These are phyloP conservation scores for Melanocharis versteri DNA, from an alignment of 2,113 vertebrate species.

Conservation along the genomic window DNA sequence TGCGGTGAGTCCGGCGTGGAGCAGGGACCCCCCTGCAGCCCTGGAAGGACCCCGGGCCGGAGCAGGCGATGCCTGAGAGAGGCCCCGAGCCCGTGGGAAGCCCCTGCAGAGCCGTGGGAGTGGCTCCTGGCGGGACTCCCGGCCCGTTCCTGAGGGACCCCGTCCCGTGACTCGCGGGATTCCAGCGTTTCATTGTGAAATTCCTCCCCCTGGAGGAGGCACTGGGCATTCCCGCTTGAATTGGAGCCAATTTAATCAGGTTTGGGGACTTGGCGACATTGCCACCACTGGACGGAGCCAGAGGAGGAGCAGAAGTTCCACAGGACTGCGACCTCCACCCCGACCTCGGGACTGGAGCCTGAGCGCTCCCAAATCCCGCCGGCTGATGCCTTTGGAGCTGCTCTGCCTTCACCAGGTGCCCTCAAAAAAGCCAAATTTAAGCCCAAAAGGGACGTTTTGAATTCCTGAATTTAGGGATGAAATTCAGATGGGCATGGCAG, in stretches of 20 bases:
- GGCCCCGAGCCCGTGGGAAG: not conserved
- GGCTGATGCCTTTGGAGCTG: not conserved
- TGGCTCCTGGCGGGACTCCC: not conserved
- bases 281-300: rapidly evolving
- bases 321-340: not conserved
- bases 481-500: not conserved
- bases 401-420: not conserved
- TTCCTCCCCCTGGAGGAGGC: too few relatives aligned
- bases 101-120: not conserved
- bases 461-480: not conserved
- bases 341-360: too few relatives aligned
- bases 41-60: not conserved
- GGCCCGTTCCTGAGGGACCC: not conserved
- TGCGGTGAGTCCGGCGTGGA: not conserved
- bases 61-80: not conserved
- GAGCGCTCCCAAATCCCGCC: not conserved
- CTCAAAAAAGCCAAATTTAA: not conserved
- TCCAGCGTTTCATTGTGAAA: rapidly evolving
- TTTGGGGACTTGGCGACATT: not conserved
- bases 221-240: not conserved
- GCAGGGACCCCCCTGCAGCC: not conserved
- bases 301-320: not conserved
- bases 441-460: not conserved
- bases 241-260: rapidly evolving
- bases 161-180: rapidly evolving